Percentiles rank a stretch among this genome's conserved stretches.
Conservation (phyloP, 2,888 invertebrate species). For the Lasioglossum marginatum region DNA sequence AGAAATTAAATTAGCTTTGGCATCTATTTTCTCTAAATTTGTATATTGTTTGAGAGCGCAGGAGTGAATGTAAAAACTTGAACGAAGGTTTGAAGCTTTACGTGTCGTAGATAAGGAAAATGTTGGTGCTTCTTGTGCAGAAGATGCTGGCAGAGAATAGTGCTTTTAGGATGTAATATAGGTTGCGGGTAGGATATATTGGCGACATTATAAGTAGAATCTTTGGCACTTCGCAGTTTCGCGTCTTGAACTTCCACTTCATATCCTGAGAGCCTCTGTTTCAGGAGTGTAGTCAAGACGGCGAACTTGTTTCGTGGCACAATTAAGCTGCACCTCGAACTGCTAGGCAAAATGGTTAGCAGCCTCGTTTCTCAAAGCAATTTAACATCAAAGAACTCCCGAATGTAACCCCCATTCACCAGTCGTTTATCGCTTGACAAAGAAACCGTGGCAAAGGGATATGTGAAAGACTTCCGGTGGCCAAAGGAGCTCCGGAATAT, state of each 20-base stretch:
- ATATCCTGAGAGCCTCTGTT: constrained; percentile 27
- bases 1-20: too few species aligned
- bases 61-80: background rate
- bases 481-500: background rate
- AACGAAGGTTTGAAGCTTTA: background rate
- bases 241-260: background rate
- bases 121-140: background rate
- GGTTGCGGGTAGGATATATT: background rate
- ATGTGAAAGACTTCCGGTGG: constrained; percentile 3
- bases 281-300: constrained; percentile 14
- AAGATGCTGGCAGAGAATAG: background rate
- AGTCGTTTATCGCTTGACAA: constrained; percentile 32
- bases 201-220: background rate
- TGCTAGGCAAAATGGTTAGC: constrained; percentile 46
- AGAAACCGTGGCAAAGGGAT: constrained; percentile 22
- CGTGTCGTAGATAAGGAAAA: background rate
- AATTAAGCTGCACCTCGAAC: constrained; percentile 44
- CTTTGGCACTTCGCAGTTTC: constrained; percentile 8
- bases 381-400: constrained; percentile 55
- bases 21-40: too few species aligned
- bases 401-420: constrained; percentile 14
- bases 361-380: constrained; percentile 51
- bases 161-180: background rate
- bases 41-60: too few species aligned
- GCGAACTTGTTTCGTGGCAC: constrained; percentile 19